These are phyloP conservation scores for Tetramorium simillimum DNA, from an alignment of 1,140 invertebrate species.

Conservation along the genomic window DNA sequence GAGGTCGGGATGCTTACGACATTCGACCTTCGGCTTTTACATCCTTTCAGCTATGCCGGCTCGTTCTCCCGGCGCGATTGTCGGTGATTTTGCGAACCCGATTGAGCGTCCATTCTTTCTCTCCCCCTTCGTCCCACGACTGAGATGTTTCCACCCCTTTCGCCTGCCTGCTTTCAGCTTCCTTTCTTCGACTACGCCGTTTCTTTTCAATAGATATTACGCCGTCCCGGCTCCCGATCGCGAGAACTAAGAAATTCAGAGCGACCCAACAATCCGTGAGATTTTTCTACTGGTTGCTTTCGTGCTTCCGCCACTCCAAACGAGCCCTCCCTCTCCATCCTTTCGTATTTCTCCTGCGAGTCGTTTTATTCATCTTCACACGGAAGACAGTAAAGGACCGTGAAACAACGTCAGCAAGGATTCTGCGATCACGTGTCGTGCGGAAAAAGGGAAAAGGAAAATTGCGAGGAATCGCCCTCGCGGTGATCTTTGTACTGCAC, in stretches of 20 bases:
- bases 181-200: conserved; percentile 41
- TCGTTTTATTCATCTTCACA: conserved; percentile 10
- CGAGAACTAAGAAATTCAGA: conserved; percentile 38
- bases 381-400: not conserved
- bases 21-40: conserved; percentile 50
- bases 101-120: conserved; percentile 56
- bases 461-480: conserved; percentile 38
- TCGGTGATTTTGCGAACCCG: conserved; percentile 61
- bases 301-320: conserved; percentile 28
- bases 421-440: conserved; percentile 8
- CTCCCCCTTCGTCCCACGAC: not conserved
- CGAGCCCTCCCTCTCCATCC: not conserved
- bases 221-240: conserved; percentile 38
- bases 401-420: conserved; percentile 13
- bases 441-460: not conserved
- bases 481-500: not conserved
- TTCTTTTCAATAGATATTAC: conserved; percentile 63
- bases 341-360: not conserved
- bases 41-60: conserved; percentile 29
- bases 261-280: conserved; percentile 58
- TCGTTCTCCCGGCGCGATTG: conserved; percentile 54
- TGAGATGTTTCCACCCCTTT: conserved; percentile 51
- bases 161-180: conserved; percentile 43
- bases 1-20: conserved; percentile 22
- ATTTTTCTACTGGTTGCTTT: conserved; percentile 57